Evolutionary conservation across 2,797 vertebrate species (phyloP).

Genomic region (Mareca penelope): DNA sequence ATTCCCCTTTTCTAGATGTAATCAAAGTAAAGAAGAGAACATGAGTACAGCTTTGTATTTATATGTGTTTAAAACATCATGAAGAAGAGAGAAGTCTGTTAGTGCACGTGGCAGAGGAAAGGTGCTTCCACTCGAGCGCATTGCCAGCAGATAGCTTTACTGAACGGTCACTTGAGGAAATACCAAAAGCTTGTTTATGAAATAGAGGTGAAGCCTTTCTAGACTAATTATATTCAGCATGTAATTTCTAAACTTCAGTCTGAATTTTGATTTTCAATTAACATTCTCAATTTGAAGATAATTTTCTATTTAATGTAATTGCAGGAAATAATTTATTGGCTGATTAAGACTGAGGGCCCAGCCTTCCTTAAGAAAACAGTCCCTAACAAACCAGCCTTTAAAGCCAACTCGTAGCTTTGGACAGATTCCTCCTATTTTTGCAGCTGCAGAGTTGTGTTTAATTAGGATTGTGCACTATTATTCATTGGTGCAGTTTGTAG

Average conservation of each 20-base stretch:
- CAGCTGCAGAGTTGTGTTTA: slow-evolving; percentile 88
- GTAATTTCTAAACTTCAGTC: slow-evolving; percentile 90
- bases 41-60: background rate
- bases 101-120: slow-evolving; percentile 77
- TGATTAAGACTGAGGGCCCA: slow-evolving; percentile 91
- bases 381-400: slow-evolving; percentile 78
- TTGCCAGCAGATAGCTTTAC: slow-evolving; percentile 75
- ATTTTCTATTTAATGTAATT: slow-evolving; percentile 94
- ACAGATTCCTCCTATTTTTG: slow-evolving; percentile 88
- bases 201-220: slow-evolving; percentile 81
- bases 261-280: slow-evolving; percentile 97
- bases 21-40: background rate
- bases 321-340: slow-evolving; percentile 97
- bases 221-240: slow-evolving; percentile 84
- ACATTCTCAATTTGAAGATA: slow-evolving; percentile 90
- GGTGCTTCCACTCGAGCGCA: slow-evolving; percentile 79
- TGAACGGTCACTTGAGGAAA: slow-evolving; percentile 81
- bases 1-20: background rate
- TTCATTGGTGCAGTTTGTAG: slow-evolving; percentile 79
- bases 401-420: slow-evolving; percentile 76
- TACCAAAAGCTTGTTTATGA: slow-evolving; percentile 77
- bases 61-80: background rate
- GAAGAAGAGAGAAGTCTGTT: background rate
- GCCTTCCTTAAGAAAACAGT: slow-evolving; percentile 87
- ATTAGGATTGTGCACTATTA: slow-evolving; percentile 86